phyloP scores from a whole-genome alignment of 2,113 vertebrate genomes.

The Bubo bubo region DNA sequence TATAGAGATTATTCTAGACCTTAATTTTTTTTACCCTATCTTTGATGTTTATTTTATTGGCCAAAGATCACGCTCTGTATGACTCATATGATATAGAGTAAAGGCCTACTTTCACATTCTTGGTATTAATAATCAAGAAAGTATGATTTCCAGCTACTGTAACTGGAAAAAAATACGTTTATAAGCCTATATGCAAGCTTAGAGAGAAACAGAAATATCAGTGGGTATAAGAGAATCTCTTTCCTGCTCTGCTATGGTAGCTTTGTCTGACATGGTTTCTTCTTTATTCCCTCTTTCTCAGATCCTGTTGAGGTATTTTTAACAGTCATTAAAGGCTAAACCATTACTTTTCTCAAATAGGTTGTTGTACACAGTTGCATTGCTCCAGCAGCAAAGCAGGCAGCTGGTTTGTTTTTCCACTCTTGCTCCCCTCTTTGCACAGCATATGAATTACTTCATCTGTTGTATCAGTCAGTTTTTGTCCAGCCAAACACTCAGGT shows the following conservation, averaged over 20 bases:
- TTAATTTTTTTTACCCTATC: not conserved
- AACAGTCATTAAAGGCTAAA: not conserved
- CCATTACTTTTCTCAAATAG: not conserved
- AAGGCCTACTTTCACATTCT: not conserved
- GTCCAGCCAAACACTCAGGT: not conserved
- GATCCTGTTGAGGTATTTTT: not conserved
- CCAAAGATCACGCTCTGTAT: not conserved
- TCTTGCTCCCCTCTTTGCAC: slow-evolving; percentile 29
- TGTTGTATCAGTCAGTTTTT: slow-evolving; percentile 41
- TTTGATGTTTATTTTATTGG: not conserved
- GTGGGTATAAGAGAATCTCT: not conserved
- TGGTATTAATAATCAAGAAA: not conserved
- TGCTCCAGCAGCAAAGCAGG: slow-evolving; percentile 12
- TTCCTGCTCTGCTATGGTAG: not conserved
- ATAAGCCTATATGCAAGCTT: not conserved
- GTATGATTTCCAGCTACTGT: not conserved
- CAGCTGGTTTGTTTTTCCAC: slow-evolving; percentile 15
- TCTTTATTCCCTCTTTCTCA: not conserved
- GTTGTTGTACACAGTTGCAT: not conserved
- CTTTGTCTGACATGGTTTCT: not conserved
- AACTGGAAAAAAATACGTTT: not conserved
- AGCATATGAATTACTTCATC: slow-evolving; percentile 33
- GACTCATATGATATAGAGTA: not conserved
- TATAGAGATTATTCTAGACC: not conserved
- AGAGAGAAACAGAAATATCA: not conserved